Conservation (phyloP, 2,888 invertebrate genomes). For the Argyresthia goedartella region DNA sequence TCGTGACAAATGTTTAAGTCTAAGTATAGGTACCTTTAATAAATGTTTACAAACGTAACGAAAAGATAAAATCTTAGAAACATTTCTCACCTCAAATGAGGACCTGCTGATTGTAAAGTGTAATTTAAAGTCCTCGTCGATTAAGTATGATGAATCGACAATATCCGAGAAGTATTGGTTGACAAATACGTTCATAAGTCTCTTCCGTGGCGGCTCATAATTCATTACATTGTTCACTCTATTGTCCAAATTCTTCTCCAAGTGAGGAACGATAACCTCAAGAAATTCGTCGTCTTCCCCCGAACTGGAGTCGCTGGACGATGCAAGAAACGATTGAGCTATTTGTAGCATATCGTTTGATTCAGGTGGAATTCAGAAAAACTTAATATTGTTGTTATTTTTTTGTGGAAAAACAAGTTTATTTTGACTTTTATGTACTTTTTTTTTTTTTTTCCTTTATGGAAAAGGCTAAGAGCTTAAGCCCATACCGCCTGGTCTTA, state of each 20-base stretch:
- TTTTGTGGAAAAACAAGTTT: no score
- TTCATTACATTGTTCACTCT: not conserved
- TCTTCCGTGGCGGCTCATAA: not conserved
- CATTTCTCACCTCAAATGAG: slow-evolving; percentile 1
- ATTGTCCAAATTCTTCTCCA: not conserved
- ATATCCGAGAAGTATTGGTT: not conserved
- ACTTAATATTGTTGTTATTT: no score
- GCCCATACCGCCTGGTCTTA: no score
- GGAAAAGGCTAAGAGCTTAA: no score
- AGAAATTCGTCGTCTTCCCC: not conserved
- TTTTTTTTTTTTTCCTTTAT: no score
- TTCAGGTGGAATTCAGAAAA: no score
- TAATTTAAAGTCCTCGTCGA: not conserved
- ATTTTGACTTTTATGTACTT: no score
- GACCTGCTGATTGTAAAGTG: not conserved
- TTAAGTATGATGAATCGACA: not conserved
- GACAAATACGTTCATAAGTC: not conserved
- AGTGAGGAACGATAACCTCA: not conserved
- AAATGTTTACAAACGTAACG: not conserved
- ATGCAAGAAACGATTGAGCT: not conserved
- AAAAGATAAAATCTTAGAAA: not conserved
- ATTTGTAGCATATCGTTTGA: not conserved
- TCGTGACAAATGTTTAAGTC: no score
- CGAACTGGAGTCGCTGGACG: not conserved
- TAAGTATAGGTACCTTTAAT: no score